Evolutionary conservation across 2,797 vertebrate genomes (phyloP), one percentile per base, ranked within the genome.

Genomic region (Karalla daura): DNA sequence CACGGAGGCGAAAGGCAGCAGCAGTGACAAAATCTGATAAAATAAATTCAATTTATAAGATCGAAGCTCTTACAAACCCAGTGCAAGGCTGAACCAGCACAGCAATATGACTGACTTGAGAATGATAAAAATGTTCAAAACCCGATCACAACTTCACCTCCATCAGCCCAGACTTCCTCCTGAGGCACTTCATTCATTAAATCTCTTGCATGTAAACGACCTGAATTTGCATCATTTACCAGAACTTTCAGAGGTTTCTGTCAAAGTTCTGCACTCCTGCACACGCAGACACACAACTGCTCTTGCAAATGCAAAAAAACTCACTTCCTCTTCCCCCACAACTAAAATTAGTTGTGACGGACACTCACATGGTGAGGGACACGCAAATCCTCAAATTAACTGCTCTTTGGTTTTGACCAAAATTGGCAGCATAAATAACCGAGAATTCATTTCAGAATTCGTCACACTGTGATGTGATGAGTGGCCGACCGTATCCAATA

Each of bases 291-390:
- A 13, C 32, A 9, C 30, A 43, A 17, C 21, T 44, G 63, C 64
- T n/a, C n/a, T n/a, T n/a, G 51, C 37, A 37, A 25, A 39, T 14
- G 37, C 40, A 54, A 40, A 54, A 40, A 72, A 21, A 36, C 27
- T 56, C 52, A 76, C 58, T 73, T 70, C 70, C 83, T 75, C 49
- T 75, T 70, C 40, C 46, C 41, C 43, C 7, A 59, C 63, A 17
- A 81, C 65, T 62, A 50, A 60, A 63, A 69, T 76, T 41, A 70
- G 50, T 64, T 3, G 28, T 76, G 35, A 55, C 51, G 20, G 45
- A n/a, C 25, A 25, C 44, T 65, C 52, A 72, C 54, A 67, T 60
- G 50, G 46, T 53, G 24, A 46, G n/a, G 37, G 12, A 46, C 65
- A 74, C 0, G 44, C 13, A 65, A 23, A 30, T 25, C 17, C 44